Evolutionary conservation across 1,140 invertebrate species (phyloP).

Genomic region (Chironomus tepperi): DNA sequence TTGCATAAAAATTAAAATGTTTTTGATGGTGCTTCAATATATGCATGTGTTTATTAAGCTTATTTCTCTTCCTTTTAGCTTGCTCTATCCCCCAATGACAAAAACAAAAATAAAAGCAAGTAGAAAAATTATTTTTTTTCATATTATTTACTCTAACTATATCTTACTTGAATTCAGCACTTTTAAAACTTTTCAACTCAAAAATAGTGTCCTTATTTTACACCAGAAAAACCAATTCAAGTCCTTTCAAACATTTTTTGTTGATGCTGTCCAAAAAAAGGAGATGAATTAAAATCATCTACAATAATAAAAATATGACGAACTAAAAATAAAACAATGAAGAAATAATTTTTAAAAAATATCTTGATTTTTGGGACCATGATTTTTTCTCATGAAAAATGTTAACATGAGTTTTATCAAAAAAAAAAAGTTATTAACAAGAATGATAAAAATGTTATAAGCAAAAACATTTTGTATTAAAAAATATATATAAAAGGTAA

Average conservation of each 20-base stretch:
- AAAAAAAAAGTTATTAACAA: neutral
- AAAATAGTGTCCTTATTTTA: neutral
- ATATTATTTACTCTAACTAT: too few species aligned
- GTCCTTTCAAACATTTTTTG: too few species aligned
- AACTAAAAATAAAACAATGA: neutral
- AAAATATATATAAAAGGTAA: neutral
- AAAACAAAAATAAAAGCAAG: too few species aligned
- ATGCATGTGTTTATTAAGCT: constrained; percentile 2
- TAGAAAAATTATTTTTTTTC: neutral
- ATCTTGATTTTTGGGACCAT: constrained; percentile 13
- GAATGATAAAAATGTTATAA: neutral
- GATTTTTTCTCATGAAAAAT: neutral
- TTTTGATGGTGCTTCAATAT: constrained; percentile 16
- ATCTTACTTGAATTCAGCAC: too few species aligned
- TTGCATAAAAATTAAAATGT: constrained; percentile 10
- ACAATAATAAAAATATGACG: neutral
- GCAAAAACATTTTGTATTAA: neutral
- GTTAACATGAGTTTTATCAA: neutral
- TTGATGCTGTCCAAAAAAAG: too few species aligned
- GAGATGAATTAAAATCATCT: too few species aligned
- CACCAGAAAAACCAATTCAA: neutral
- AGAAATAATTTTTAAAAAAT: neutral
- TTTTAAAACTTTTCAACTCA: too few species aligned
- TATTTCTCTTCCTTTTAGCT: neutral
- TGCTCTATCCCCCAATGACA: neutral